Base-by-base conservation (phyloP, 1,140 invertebrate species). In the Helicoverpa zea region DNA sequence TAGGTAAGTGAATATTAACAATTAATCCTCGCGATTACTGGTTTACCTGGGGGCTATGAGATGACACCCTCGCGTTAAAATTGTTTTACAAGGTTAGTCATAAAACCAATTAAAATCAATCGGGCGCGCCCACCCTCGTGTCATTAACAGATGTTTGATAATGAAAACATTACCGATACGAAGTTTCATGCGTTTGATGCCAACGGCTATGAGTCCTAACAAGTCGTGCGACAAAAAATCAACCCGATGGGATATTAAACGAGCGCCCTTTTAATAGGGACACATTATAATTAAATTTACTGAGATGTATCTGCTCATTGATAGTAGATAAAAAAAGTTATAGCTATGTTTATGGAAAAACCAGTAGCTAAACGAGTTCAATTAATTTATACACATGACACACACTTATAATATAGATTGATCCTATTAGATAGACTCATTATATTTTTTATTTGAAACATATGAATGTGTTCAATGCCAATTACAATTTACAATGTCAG, bases 91-190 rank as follows among this genome's bases (percentile, higher is more conserved):
- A 81, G 82, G 74, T 78, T 80, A 78, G 82, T 80, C 82, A 81
- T 83, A 78, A 90, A 89, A 83, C 78, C 89, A 91, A 91, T 91
- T 90, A 91, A 89, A 87, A 87, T 88, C 89, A 87, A 89, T 90
- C 83, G 88, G 77, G 79, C 86, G 81, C 79, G 51, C 82, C 79
- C 84, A 83, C 87, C 86, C 84, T 83, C 79, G 64, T 63, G 63
- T 80, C 81, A 74, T 76, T 70, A 54, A 76, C 79, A 81, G 82
- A 89, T 84, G 81, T 83, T 80, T 85, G 80, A 87, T 88, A 86
- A 89, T 91, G 84, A 87, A 89, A 84, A 86, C 84, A 85, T 88
- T 76, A 30, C 63, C 73, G 56, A 23, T 29, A 18, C 16, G 43
- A 47, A 63, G 63, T 63, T 76, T 30, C 58, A 76, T 63, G 56